Evolutionary conservation across 1,140 invertebrate species (phyloP), one percentile per base, ranked within the genome.

Genomic region (Papilio helenus): DNA sequence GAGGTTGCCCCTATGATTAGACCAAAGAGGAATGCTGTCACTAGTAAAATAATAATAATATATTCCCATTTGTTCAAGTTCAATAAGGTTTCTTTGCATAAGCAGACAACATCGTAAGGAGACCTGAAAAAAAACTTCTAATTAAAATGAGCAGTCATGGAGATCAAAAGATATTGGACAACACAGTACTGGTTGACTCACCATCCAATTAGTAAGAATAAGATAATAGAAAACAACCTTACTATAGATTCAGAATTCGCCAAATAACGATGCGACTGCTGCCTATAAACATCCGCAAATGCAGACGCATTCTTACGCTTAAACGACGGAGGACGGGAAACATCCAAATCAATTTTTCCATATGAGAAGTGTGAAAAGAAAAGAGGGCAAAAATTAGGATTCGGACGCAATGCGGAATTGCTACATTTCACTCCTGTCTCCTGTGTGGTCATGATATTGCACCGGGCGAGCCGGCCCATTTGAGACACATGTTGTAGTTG

Each of bases 1-100:
- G 89, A 87, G 9, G 89, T 89, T 74, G 89, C 88, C 12, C 91
- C 92, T 42, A 94, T 55, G 8, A 94, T 42, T n/a, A 93, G 26
- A 1, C 92, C 92, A 39, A 85, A n/a, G 1, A 89, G 42, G 76
- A 92, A 94, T 1, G 84, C 76, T 16, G 86, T 12, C 68, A 74
- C 34, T 16, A 88, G 51, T 0, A 90, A 79, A 55, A 85, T 18
- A 44, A 87, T 8, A 44, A 91, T 58, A 20, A 81, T 44, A 80
- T 83, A 88, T 65, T 82, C 79, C 72, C 80, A 87, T 85, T 85
- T 91, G 65, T 90, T 88, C 39, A 89, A 85, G 61, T 82, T 85
- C 51, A 82, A 72, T 16, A 89, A 26, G 74, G 83, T 51, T 51
- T 88, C 86, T 79, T 87, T 90, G 78, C 86, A 93, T 29, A 89